A percentile compares a stretch with the other conserved stretches of the same genome.
Conservation (phyloP, 1,140 invertebrate species). For the Procambarus clarkii region DNA sequence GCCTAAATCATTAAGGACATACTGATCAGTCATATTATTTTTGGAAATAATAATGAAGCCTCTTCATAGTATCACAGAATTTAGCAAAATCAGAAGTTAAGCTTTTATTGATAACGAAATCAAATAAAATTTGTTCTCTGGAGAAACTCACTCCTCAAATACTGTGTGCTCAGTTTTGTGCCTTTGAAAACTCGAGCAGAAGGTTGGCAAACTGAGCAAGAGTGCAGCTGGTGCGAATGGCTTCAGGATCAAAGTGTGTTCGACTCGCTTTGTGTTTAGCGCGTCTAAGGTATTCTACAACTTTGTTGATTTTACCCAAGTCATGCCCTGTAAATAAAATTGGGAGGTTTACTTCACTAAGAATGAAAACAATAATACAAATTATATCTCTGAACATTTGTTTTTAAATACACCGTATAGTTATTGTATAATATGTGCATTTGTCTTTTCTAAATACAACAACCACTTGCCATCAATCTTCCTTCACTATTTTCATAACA, state of each 20-base stretch:
- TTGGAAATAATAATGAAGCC: neutral
- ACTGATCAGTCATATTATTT: neutral
- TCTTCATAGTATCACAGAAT: neutral
- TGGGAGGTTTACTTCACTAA: neutral
- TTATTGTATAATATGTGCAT: no score
- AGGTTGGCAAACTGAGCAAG: slow-evolving; percentile 64
- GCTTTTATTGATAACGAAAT: neutral
- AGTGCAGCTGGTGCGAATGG: slow-evolving; percentile 75
- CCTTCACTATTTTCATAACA: no score
- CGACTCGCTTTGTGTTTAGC: slow-evolving; percentile 75
- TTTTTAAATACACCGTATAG: no score
- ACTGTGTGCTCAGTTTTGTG: slow-evolving; percentile 26
- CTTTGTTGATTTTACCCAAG: slow-evolving; percentile 74
- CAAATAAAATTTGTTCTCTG: neutral
- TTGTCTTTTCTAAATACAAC: no score
- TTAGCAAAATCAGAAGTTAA: neutral
- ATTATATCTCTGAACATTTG: no score
- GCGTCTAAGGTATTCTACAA: slow-evolving; percentile 73
- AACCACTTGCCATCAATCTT: no score
- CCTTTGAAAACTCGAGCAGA: slow-evolving; percentile 50
- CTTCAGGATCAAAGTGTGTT: slow-evolving; percentile 76
- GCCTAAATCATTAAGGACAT: neutral
- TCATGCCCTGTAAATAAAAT: slow-evolving; percentile 58
- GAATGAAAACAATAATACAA: no score
- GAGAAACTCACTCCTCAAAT: neutral